phyloP scores from a whole-genome alignment of 2,113 vertebrate genomes.

The Tragelaphus scriptus region DNA sequence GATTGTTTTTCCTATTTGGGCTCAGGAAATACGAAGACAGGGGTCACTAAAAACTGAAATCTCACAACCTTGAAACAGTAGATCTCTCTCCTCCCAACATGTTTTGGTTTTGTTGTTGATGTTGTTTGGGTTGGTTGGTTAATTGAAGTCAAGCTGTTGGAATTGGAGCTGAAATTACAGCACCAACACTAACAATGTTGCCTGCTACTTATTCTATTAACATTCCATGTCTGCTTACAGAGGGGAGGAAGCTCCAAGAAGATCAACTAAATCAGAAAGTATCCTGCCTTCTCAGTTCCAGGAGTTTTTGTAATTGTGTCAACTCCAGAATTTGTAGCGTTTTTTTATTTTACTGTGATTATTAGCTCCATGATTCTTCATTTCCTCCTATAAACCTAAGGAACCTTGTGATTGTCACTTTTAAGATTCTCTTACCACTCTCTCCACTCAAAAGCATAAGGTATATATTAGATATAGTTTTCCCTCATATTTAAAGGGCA shows the following conservation, averaged over 20 bases:
- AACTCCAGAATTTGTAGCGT: not conserved
- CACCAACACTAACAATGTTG: constrained; percentile 21
- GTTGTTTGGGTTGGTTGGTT: not conserved
- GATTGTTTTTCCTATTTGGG: not conserved
- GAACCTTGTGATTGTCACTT: not conserved
- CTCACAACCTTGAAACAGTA: not conserved
- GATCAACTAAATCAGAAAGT: not conserved
- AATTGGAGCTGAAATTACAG: constrained; percentile 8
- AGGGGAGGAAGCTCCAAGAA: not conserved
- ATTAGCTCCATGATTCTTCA: not conserved
- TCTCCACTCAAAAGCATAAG: not conserved
- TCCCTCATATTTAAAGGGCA: not conserved
- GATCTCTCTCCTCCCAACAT: not conserved
- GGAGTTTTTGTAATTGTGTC: not conserved
- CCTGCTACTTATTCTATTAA: not conserved
- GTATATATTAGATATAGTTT: not conserved
- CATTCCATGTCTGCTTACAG: not conserved
- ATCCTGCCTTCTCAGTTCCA: not conserved
- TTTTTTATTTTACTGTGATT: not conserved
- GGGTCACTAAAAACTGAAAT: not conserved
- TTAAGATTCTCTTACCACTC: not conserved
- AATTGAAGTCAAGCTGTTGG: constrained; percentile 12
- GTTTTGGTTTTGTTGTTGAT: not conserved
- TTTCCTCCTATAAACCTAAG: not conserved
- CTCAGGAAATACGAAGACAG: not conserved